Base-by-base conservation (phyloP, 2,888 invertebrate genomes). In the Mythimna impura region DNA sequence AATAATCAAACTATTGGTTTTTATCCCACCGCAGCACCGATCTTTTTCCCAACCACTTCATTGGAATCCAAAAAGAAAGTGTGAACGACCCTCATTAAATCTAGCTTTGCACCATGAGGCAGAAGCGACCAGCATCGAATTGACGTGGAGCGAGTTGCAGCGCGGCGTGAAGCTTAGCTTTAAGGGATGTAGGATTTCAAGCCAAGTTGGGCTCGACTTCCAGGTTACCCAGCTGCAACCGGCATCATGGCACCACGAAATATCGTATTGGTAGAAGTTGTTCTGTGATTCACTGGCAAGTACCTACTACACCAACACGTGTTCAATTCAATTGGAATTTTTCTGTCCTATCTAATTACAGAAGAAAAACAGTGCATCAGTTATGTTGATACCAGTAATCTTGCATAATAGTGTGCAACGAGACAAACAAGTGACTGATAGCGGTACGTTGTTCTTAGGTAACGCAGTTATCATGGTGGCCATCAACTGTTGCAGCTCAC, bases 321-420 rank as follows among this genome's bases (percentile, higher is more conserved):
- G 52, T 36, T 55, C 3, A 36, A 30, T 76, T 10, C 22, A 66
- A 22, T 76, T 20, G 20, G 43, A 66, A 22, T 50, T 76, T 76
- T 57, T 20, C 67, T 22, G 22, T 40, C 14, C 30, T 47, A 40
- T 30, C 30, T 30, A 22, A 54, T 36, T 30, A 20, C 36, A 61
- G 61, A 71, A 54, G n/a, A 22, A 71, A 54, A 78, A 36, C 25
- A 60, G 58, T 43, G 43, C 58, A 34, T 34, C 7, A 10, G 34
- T 52, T 61, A 34, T 9, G 22, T 66, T 12, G 55, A 17, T 30
- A 52, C 50, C 40, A 40, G 22, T 30, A 20, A 22, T 71, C 36
- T 47, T 25, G 30, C 30, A 22, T 50, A 61, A 50, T 40, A 30
- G 36, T 61, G 40, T 50, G 55, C 61, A 57, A 78, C 17, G 25